Evolutionary conservation across 1,140 invertebrate genomes (phyloP).

Genomic region (Aphaenogaster rudis): DNA sequence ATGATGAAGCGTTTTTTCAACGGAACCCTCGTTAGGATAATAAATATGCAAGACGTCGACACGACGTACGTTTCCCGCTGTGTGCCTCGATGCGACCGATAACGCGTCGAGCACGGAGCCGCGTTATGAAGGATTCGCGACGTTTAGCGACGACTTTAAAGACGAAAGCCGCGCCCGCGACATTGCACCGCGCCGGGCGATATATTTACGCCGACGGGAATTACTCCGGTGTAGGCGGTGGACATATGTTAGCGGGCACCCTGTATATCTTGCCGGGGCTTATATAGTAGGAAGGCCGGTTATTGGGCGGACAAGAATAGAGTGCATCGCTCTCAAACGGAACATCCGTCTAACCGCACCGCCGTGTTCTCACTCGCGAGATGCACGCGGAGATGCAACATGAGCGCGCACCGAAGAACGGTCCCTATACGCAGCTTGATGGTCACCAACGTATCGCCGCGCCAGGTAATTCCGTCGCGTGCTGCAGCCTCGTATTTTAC

Average conservation of each 20-base stretch:
- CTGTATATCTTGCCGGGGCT: slow-evolving; percentile 43
- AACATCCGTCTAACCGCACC: slow-evolving; percentile 78
- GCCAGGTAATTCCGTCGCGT: slow-evolving; percentile 32
- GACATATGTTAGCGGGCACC: slow-evolving; percentile 38
- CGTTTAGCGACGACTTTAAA: neutral
- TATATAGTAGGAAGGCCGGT: slow-evolving; percentile 67
- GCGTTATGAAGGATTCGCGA: neutral
- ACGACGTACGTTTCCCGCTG: neutral
- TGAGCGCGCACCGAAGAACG: slow-evolving; percentile 1
- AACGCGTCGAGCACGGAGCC: neutral
- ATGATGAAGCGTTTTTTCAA: neutral
- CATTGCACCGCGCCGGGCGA: slow-evolving; percentile 3
- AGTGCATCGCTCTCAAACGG: slow-evolving; percentile 79
- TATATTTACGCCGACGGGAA: slow-evolving; percentile 43
- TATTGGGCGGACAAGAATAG: slow-evolving; percentile 80
- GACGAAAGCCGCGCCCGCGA: slow-evolving; percentile 25
- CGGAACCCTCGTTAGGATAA: neutral
- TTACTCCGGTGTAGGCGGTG: slow-evolving; percentile 38
- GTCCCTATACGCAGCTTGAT: neutral
- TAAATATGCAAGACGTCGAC: slow-evolving; percentile 26
- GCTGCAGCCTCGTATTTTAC: slow-evolving; percentile 43
- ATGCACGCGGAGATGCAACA: slow-evolving; percentile 41
- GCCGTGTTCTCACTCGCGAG: slow-evolving; percentile 74
- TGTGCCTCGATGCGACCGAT: neutral
- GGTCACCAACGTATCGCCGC: slow-evolving; percentile 11